Percentiles rank a stretch among this genome's conserved stretches.
phyloP scores from a whole-genome alignment of 2,797 vertebrate genomes.

The Dermochelys coriacea region DNA sequence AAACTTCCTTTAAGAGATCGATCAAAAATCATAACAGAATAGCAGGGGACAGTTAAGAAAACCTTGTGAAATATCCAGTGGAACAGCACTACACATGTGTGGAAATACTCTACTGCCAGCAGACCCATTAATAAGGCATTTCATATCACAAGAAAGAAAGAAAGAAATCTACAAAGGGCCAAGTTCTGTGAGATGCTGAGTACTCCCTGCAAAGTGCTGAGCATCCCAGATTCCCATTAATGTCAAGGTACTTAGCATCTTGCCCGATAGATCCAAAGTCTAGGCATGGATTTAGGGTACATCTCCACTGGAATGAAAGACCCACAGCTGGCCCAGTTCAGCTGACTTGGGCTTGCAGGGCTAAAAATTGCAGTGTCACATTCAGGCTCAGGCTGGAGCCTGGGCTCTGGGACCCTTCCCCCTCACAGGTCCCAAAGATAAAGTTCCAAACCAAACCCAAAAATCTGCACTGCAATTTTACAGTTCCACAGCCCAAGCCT shows the following conservation, averaged over 20 bases:
- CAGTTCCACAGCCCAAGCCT: background rate
- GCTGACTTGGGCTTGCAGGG: background rate
- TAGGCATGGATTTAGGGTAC: background rate
- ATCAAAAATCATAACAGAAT: background rate
- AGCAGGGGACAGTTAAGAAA: background rate
- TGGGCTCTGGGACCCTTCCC: background rate
- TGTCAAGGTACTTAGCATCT: background rate
- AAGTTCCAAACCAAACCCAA: background rate
- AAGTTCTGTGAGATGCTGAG: background rate
- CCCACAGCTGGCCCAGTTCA: background rate
- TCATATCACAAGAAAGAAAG: background rate
- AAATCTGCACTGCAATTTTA: background rate
- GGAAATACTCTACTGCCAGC: background rate
- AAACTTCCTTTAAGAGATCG: background rate
- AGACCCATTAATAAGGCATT: background rate
- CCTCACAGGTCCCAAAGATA: background rate
- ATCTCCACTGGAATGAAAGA: background rate
- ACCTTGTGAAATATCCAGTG: background rate
- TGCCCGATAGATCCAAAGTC: background rate
- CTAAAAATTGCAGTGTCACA: background rate
- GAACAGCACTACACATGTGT: background rate
- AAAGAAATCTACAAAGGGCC: background rate
- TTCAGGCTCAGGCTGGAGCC: background rate
- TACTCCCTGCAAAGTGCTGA: background rate
- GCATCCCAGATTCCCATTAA: background rate